Percentiles rank a stretch among this genome's conserved stretches.
These are phyloP conservation scores for Galagoides demidoff DNA, from an alignment of 2,797 vertebrate genomes.

Conservation along the genomic window DNA sequence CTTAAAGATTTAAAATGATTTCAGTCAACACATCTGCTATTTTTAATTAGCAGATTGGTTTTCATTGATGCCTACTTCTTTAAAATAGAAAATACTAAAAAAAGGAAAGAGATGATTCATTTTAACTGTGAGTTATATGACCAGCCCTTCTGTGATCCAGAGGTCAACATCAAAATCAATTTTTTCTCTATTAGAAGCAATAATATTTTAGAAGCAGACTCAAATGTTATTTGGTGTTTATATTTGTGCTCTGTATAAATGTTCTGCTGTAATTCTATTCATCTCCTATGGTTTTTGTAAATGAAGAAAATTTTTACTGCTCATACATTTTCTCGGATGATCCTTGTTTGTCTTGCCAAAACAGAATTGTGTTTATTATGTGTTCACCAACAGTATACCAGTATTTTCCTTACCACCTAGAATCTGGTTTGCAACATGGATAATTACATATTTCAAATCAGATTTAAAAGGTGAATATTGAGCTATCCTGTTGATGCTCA, in stretches of 20 bases:
- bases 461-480: conserved; percentile 7
- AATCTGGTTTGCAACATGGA: not conserved
- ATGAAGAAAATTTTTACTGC: not conserved
- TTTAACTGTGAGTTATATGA: not conserved
- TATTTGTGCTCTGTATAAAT: not conserved
- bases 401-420: not conserved
- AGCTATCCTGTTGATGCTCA: not conserved
- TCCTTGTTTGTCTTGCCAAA: not conserved
- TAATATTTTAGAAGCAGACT: not conserved
- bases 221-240: not conserved
- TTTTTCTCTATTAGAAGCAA: not conserved
- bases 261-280: not conserved
- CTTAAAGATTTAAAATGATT: not conserved
- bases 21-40: not conserved
- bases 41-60: not conserved
- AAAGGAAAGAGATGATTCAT: not conserved
- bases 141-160: not conserved
- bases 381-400: not conserved
- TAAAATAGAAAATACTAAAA: conserved; percentile 24
- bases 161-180: not conserved
- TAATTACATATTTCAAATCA: not conserved
- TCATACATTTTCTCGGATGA: not conserved
- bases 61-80: not conserved
- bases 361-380: not conserved
- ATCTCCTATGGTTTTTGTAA: not conserved